Evolutionary conservation across 1,140 invertebrate genomes (phyloP), one percentile per base, ranked within the genome.

Genomic region (Piezodorus guildinii): DNA sequence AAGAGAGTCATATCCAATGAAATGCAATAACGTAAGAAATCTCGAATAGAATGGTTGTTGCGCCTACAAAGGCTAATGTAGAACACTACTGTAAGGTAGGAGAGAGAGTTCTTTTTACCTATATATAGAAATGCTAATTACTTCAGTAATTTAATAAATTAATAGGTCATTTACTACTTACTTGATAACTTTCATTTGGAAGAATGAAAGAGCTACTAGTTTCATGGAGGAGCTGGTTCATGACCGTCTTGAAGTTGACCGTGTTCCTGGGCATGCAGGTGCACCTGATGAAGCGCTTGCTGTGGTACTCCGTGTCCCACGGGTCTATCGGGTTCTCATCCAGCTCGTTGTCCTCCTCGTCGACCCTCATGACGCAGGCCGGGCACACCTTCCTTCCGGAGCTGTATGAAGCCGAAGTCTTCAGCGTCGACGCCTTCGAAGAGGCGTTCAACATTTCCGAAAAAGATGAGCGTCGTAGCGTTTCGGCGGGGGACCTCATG

Each of bases 211-310:
- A 39, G 9, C 34, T 39, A 39, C 34, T 39, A 39, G 34, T 39
- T 39, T 49, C 46, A 5, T 17, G 21, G 1, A 49, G 46, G 15
- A 62, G 17, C 21, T 62, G 45, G 10, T 49, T 51, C 23, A 62
- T 19, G 16, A 62, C 62, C 17, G 45, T 17, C 12, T 62, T 25
- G 46, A 62, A 62, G 21, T 46, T 62, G 14, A 62, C 27, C 1
- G 49, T 49, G 17, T 54, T 62, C 27, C 49, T 27, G 27, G 62
- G 62, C 16, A 62, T 25, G 27, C 62, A 62, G 30, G 45, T 62
- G 49, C 62, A 62, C 16, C 46, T 49, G n/a, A 49, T 10, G 21
- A 49, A 49, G 46, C 21, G n/a, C 46, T 21, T 49, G 12, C 46
- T 49, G 8, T 17, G n/a, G 12, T 49, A 49, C 17, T 49, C 46